Evolutionary conservation across 2,113 vertebrate genomes (phyloP).

Genomic region (Hippocampus barbouri): DNA sequence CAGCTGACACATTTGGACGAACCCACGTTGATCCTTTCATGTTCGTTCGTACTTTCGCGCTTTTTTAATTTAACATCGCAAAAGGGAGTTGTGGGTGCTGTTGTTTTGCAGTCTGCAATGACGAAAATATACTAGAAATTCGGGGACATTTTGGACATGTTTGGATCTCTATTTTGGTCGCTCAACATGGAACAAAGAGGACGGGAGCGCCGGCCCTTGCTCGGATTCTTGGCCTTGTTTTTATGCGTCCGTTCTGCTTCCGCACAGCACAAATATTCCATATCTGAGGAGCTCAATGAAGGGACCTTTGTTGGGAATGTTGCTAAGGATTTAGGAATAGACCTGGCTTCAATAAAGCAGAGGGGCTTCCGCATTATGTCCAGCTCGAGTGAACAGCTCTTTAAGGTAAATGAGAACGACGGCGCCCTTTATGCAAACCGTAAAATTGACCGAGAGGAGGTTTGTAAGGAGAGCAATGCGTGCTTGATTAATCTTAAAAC

Average conservation of each 20-base stretch:
- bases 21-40: background rate
- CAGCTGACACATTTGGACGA: background rate
- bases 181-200: constrained; percentile 45
- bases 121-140: background rate
- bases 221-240: background rate
- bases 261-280: constrained; percentile 42
- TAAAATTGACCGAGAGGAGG: constrained; percentile 59
- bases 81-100: background rate
- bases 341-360: constrained; percentile 39
- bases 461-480: constrained; percentile 50
- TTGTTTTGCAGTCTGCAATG: background rate
- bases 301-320: constrained; percentile 66
- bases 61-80: background rate
- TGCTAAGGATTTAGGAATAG: constrained; percentile 67
- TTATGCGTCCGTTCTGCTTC: constrained; percentile 24
- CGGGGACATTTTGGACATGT: background rate
- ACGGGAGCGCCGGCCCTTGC: constrained; percentile 9
- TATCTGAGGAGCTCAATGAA: constrained; percentile 56
- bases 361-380: constrained; percentile 65
- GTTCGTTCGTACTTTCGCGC: background rate
- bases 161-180: constrained; percentile 3
- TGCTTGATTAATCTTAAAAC: constrained; percentile 69
- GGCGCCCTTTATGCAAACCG: constrained; percentile 52
- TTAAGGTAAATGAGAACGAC: constrained; percentile 62
- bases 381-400: constrained; percentile 45